phyloP scores from a whole-genome alignment of 2,797 vertebrate genomes.

The Cetoscarus ocellatus region DNA sequence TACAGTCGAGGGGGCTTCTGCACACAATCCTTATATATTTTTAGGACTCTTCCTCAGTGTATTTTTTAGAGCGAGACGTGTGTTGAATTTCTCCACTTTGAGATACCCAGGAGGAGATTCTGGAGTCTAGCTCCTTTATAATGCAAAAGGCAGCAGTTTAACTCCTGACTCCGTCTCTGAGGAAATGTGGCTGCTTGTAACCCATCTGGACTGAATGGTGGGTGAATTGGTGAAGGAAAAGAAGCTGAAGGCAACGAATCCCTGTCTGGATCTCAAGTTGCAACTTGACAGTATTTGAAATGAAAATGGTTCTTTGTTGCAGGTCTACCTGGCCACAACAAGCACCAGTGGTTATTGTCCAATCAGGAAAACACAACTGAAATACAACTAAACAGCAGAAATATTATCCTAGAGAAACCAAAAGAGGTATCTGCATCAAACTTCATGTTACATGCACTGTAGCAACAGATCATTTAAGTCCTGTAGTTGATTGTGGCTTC shows the following conservation, averaged over 20 bases:
- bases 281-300: neutral
- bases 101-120: neutral
- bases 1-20: neutral
- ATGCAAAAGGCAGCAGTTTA: slow-evolving; percentile 2
- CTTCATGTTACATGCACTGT: no score
- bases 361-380: neutral
- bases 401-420: no score
- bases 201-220: neutral
- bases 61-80: neutral
- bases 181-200: neutral
- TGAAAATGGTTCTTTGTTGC: neutral
- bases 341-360: no score
- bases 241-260: neutral
- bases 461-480: neutral
- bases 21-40: slow-evolving; percentile 9
- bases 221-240: neutral
- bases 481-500: slow-evolving; percentile 7
- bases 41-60: neutral
- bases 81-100: slow-evolving; percentile 12
- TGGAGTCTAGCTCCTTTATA: neutral
- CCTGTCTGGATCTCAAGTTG: neutral
- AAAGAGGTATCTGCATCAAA: no score
- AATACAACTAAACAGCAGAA: no score
- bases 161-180: slow-evolving; percentile 1
- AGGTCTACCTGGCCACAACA: no score